A percentile compares a stretch with the other conserved stretches of the same genome.
phyloP scores from a whole-genome alignment of 23 tunicate genomes.

The Ascidia mentula region DNA sequence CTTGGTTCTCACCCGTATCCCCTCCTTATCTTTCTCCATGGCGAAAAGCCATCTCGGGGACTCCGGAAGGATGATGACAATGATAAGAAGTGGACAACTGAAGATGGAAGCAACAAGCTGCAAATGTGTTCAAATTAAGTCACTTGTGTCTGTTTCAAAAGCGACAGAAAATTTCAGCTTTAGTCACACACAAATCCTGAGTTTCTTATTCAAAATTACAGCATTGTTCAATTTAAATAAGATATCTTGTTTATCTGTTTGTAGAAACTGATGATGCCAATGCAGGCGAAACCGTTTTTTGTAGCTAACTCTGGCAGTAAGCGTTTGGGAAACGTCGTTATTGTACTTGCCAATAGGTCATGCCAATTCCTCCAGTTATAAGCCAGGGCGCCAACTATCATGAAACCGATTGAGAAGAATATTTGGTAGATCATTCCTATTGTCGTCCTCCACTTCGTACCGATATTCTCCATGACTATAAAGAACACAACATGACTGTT shows the following conservation, averaged over 20 bases:
- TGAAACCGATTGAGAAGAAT: slow-evolving; percentile 39
- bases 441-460: slow-evolving; percentile 35
- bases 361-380: slow-evolving; percentile 56
- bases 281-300: too few relatives aligned
- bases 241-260: too few relatives aligned
- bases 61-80: slow-evolving; percentile 10
- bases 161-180: too few relatives aligned
- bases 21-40: slow-evolving; percentile 10
- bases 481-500: too few relatives aligned
- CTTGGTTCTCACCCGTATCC: slow-evolving; percentile 15
- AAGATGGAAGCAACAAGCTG: slow-evolving; percentile 5
- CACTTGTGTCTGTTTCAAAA: too few relatives aligned
- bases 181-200: too few relatives aligned
- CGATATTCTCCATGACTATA: slow-evolving; percentile 47
- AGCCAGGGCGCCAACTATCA: slow-evolving; percentile 37
- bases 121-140: too few relatives aligned
- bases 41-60: slow-evolving; percentile 23
- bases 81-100: background rate
- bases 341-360: slow-evolving; percentile 37
- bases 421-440: slow-evolving; percentile 24
- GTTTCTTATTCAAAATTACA: too few relatives aligned
- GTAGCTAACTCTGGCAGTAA: too few relatives aligned
- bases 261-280: too few relatives aligned
- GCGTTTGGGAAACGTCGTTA: too few relatives aligned
- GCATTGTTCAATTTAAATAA: too few relatives aligned